A percentile compares a stretch with the other conserved stretches of the same genome.
Evolutionary conservation across 2,113 vertebrate species (phyloP).

Genomic region (Hippopotamus amphibius): DNA sequence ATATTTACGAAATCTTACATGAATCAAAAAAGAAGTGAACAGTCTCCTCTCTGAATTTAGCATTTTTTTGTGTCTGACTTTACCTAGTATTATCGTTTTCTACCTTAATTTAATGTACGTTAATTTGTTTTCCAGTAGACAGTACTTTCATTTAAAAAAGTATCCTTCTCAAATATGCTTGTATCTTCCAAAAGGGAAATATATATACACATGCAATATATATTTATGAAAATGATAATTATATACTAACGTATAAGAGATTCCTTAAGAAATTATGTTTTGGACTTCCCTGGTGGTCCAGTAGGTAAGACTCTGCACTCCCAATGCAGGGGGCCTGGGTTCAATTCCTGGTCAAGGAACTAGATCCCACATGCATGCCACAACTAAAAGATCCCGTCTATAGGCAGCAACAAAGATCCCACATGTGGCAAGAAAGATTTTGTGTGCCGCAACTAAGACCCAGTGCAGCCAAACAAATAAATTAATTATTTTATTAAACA

Average conservation of each 20-base stretch:
- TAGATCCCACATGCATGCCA: too few relatives aligned
- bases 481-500: too few relatives aligned
- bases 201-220: not conserved
- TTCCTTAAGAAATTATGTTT: not conserved
- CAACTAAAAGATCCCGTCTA: too few relatives aligned
- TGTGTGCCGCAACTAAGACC: too few relatives aligned
- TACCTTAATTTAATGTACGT: not conserved
- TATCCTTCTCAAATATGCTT: not conserved
- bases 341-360: too few relatives aligned
- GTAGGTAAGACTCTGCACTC: too few relatives aligned
- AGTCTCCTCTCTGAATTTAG: not conserved
- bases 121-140: not conserved
- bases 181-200: not conserved
- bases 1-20: not conserved
- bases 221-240: not conserved
- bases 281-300: too few relatives aligned
- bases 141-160: conserved; percentile 12
- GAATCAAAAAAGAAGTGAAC: not conserved
- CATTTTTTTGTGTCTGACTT: not conserved
- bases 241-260: not conserved
- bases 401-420: too few relatives aligned
- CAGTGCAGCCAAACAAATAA: too few relatives aligned
- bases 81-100: not conserved
- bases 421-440: too few relatives aligned
- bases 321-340: too few relatives aligned